Conservation (phyloP, 2,888 invertebrate species). For the Euzophera pinguis region DNA sequence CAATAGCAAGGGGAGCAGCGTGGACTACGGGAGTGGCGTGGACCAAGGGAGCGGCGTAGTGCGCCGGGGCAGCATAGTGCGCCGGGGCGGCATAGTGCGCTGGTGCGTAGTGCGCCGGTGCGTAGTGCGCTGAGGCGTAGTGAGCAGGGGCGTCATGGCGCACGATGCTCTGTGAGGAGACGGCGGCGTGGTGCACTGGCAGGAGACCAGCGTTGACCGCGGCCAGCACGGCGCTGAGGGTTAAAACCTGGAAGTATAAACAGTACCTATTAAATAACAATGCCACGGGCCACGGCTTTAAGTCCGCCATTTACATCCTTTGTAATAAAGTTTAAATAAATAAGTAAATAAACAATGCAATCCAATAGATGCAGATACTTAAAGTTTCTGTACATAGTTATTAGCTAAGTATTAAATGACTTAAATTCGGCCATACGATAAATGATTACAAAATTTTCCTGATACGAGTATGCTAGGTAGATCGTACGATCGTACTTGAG, state of each 20-base stretch:
- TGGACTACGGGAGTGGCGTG: slow-evolving; percentile 50
- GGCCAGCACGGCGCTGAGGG: slow-evolving; percentile 70
- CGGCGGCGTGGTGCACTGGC: slow-evolving; percentile 64
- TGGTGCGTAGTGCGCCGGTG: slow-evolving; percentile 38
- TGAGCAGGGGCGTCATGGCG: slow-evolving; percentile 66
- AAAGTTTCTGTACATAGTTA: too few species aligned
- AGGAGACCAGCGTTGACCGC: slow-evolving; percentile 78
- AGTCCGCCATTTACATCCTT: too few species aligned
- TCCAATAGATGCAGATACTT: too few species aligned
- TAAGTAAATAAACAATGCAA: too few species aligned
- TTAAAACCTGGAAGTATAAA: slow-evolving; percentile 50
- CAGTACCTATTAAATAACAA: neutral
- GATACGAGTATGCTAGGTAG: too few species aligned
- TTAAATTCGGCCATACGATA: too few species aligned
- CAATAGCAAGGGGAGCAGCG: slow-evolving; percentile 11
- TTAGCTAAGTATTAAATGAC: too few species aligned
- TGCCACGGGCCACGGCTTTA: too few species aligned
- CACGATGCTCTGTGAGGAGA: slow-evolving; percentile 75
- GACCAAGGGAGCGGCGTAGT: slow-evolving; percentile 48
- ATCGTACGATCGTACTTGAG: too few species aligned
- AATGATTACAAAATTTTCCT: too few species aligned
- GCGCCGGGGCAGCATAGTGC: slow-evolving; percentile 43
- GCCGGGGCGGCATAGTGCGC: slow-evolving; percentile 21
- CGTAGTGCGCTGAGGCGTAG: slow-evolving; percentile 48
- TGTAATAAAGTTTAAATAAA: too few species aligned